phyloP scores from a whole-genome alignment of 2,797 vertebrate species.

The Ibycter americanus region DNA sequence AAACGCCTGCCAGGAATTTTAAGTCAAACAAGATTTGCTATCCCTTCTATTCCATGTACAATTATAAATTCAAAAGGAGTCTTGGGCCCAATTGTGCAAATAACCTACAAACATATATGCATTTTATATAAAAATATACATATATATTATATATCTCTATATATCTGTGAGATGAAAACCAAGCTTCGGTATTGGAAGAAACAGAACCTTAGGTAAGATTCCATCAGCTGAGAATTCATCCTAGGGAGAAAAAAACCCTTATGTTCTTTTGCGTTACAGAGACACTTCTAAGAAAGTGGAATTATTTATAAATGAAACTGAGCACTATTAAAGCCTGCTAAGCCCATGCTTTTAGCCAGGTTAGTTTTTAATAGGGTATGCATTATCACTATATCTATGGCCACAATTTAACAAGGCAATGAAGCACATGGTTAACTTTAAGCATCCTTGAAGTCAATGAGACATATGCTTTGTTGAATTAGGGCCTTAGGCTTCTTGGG shows the following conservation, averaged over 20 bases:
- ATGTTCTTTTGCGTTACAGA: not conserved
- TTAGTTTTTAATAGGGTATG: not conserved
- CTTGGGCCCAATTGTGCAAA: not conserved
- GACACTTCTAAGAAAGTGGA: not conserved
- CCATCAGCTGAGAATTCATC: not conserved
- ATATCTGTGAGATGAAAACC: not conserved
- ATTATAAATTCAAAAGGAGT: conserved; percentile 7
- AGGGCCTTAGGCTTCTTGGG: not conserved
- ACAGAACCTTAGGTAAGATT: not conserved
- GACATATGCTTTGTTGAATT: not conserved
- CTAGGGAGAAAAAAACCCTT: not conserved
- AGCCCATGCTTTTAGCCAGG: not conserved
- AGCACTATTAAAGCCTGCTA: not conserved
- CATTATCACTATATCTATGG: not conserved
- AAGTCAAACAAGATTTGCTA: conserved; percentile 6
- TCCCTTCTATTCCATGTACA: not conserved
- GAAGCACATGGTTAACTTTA: not conserved
- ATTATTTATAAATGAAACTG: conserved; percentile 13
- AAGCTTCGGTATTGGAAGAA: conserved; percentile 14
- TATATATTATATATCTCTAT: not conserved
- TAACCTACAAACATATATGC: not conserved
- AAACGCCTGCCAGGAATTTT: not conserved
- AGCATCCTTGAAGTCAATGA: not conserved
- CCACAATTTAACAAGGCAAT: not conserved
- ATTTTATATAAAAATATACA: not conserved